A percentile compares a stretch with the other conserved stretches of the same genome.
These are phyloP conservation scores for Carcina quercana DNA, from an alignment of 2,888 invertebrate genomes.

Conservation along the genomic window DNA sequence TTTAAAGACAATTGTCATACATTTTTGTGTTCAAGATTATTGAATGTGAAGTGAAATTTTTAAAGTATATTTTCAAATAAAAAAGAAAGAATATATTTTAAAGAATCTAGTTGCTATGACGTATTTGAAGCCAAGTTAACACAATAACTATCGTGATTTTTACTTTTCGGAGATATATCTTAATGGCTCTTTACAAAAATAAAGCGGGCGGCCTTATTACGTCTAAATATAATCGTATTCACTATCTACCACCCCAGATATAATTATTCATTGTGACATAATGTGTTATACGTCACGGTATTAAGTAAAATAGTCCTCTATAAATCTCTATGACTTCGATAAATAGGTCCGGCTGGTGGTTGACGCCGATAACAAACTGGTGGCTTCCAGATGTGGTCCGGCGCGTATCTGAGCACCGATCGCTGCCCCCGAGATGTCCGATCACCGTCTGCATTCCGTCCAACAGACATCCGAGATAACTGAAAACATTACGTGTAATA, in stretches of 20 bases:
- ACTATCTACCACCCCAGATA: too few species aligned
- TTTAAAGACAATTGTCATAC: conserved; percentile 16
- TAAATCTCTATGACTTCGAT: conserved; percentile 59
- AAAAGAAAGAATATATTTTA: too few species aligned
- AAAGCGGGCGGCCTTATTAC: too few species aligned
- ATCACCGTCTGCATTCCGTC: conserved; percentile 44
- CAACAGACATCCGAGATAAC: conserved; percentile 44
- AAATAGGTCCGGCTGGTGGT: conserved; percentile 49
- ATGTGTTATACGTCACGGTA: conserved; percentile 46
- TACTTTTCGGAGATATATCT: too few species aligned
- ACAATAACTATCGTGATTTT: too few species aligned
- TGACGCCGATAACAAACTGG: conserved; percentile 49
- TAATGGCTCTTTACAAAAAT: too few species aligned
- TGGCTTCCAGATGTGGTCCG: conserved; percentile 52
- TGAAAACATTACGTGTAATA: conserved; percentile 47
- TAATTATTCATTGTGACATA: conserved; percentile 43
- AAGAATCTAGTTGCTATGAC: too few species aligned
- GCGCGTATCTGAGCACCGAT: conserved; percentile 43
- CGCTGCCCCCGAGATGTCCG: conserved; percentile 40
- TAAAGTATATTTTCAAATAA: neutral
- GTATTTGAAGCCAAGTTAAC: too few species aligned
- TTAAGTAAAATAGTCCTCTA: conserved; percentile 44
- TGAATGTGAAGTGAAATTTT: neutral
- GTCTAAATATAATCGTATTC: too few species aligned
- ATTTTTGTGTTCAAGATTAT: conserved; percentile 7